Conservation (phyloP, 1,140 invertebrate genomes). For the Drosophila jambulina region DNA sequence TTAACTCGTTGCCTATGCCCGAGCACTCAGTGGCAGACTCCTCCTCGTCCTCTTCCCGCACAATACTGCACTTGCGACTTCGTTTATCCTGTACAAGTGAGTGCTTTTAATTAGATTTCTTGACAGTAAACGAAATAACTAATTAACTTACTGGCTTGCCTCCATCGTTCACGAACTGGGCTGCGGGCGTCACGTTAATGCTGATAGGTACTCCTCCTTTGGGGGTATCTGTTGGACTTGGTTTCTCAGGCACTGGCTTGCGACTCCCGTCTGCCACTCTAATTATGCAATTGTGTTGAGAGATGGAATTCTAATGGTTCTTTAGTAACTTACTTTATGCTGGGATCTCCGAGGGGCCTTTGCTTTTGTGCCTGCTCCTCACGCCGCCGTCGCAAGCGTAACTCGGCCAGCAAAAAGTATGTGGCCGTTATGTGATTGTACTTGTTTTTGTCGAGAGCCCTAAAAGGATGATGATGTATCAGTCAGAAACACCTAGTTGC, state of each 20-base stretch:
- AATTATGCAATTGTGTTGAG: not conserved
- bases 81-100: slow-evolving; percentile 81
- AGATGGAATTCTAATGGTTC: not conserved
- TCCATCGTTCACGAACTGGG: slow-evolving; percentile 57
- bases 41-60: slow-evolving; percentile 93
- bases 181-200: slow-evolving; percentile 72
- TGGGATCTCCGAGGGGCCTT: slow-evolving; percentile 54
- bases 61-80: slow-evolving; percentile 94
- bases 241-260: slow-evolving; percentile 57
- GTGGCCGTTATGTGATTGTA: slow-evolving; percentile 99
- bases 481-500: not conserved
- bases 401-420: slow-evolving; percentile 98
- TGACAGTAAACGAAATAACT: not conserved
- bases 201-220: slow-evolving; percentile 69
- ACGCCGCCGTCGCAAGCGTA: slow-evolving; percentile 92
- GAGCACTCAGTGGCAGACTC: slow-evolving; percentile 87
- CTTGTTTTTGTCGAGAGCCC: slow-evolving; percentile 96
- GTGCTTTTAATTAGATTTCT: slow-evolving; percentile 1
- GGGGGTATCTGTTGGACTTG: slow-evolving; percentile 63
- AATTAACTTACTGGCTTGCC: slow-evolving; percentile 60
- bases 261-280: slow-evolving; percentile 53
- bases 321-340: slow-evolving; percentile 49
- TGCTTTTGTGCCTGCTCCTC: slow-evolving; percentile 87
- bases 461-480: slow-evolving; percentile 85
- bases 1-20: slow-evolving; percentile 85